Percentiles rank a stretch among this genome's conserved stretches.
Conservation (phyloP, 2,888 invertebrate species). For the Lithodes maja region DNA sequence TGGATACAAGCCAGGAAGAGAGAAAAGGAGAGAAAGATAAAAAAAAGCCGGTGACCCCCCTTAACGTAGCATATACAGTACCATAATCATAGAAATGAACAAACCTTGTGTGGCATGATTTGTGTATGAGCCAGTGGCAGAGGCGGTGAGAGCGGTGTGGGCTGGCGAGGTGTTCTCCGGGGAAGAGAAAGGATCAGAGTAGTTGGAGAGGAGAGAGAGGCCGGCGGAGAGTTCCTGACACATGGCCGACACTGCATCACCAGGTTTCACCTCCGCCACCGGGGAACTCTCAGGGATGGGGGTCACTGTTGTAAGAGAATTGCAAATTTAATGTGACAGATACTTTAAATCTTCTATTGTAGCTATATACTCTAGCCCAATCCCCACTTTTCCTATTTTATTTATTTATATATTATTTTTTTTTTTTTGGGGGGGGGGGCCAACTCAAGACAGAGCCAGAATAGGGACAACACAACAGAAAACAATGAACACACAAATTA, state of each 20-base stretch:
- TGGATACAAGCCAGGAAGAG: too few relatives aligned
- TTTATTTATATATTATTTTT: too few relatives aligned
- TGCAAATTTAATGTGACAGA: background rate
- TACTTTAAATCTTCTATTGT: too few relatives aligned
- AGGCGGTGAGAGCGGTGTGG: conserved; percentile 71
- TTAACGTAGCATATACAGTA: too few relatives aligned
- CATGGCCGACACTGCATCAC: conserved; percentile 82
- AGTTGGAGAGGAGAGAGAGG: conserved; percentile 80
- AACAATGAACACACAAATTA: too few relatives aligned
- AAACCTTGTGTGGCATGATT: conserved; percentile 52
- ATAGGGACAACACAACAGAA: too few relatives aligned
- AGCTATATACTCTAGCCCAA: too few relatives aligned
- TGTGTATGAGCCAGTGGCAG: conserved; percentile 34
- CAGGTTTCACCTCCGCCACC: conserved; percentile 75
- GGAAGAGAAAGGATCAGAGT: conserved; percentile 74
- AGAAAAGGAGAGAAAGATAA: too few relatives aligned
- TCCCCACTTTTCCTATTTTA: too few relatives aligned
- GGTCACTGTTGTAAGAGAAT: conserved; percentile 78
- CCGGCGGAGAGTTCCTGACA: conserved; percentile 86
- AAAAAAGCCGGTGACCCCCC: too few relatives aligned
- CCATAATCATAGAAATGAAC: background rate
- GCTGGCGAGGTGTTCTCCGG: conserved; percentile 78
- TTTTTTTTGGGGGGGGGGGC: too few relatives aligned
- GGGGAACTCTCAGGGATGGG: conserved; percentile 87
- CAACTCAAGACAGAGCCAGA: too few relatives aligned